Evolutionary conservation across 1,140 invertebrate species (phyloP), one percentile per base, ranked within the genome.

Genomic region (Eulimnadia texana): DNA sequence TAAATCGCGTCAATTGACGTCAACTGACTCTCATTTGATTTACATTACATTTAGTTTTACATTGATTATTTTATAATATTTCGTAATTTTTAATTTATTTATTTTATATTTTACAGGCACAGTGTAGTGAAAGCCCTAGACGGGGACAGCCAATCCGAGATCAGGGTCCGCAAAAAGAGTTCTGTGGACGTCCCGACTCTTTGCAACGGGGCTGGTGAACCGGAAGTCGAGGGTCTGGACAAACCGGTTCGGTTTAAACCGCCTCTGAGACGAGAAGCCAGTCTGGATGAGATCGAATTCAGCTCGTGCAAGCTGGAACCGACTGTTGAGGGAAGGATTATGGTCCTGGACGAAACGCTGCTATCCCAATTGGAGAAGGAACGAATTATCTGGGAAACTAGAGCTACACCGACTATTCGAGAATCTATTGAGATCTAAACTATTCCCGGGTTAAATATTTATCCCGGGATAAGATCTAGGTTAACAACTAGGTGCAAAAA

Each of bases 221-320:
- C 47, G 61, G 29, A 62, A 25, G 25, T 54, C 51, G 50, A 25
- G 3, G 24, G 47, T 47, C 52, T 29, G 23, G 20, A 29, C 11
- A 27, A 28, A 49, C 27, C 23, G 27, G 47, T 50, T 61, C 72
- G 67, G 27, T 66, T 65, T 13, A 65, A 68, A 33, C 69, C 72
- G 3, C 77, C 76, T 60, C 71, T 85, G 33, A 80, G 82, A 1
- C 74, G 85, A 22, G 77, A 84, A 23, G 83, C 84, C 13, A 86
- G 84, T 13, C 69, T 88, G 50, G 71, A 71, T 64, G 72, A 67
- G 60, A 66, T 71, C 9, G 86, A 89, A 67, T 84, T 88, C 66
- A 72, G 82, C 67, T 79, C 84, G 0, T 89, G 86, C 70, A 82
- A 84, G 49, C 71, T 90, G 59, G 80, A 83, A 19, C 87, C 87